Conservation (phyloP, 92 coral and sea anemone genomes). For the Diadumene lineata region DNA sequence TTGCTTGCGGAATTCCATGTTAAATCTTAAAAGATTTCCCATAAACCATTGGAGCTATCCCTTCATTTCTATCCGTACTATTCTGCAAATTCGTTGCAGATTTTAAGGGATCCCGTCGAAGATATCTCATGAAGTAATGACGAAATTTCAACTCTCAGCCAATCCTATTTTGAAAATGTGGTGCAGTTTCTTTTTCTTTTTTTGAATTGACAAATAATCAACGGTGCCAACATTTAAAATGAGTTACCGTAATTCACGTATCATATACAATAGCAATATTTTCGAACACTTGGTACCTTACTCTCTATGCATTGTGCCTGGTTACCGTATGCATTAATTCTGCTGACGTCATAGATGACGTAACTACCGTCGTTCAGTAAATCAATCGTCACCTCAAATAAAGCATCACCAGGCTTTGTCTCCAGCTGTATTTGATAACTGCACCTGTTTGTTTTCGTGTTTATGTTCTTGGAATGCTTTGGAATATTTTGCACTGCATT, state of each 20-base stretch:
- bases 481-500: constrained; percentile 63
- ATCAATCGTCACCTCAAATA: constrained; percentile 45
- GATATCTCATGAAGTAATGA: too few relatives aligned
- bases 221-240: background rate
- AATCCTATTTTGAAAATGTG: too few relatives aligned
- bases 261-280: constrained; percentile 24
- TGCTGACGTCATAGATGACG: constrained; percentile 8
- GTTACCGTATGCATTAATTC: constrained; percentile 14
- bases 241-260: background rate
- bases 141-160: too few relatives aligned
- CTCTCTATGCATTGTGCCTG: constrained; percentile 26
- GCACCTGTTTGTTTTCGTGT: constrained; percentile 18
- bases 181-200: too few relatives aligned
- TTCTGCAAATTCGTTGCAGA: too few relatives aligned
- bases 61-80: too few relatives aligned
- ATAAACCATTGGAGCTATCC: too few relatives aligned
- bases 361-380: constrained; percentile 8
- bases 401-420: constrained; percentile 59
- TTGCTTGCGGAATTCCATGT: too few relatives aligned
- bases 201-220: too few relatives aligned
- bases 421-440: constrained; percentile 67
- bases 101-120: too few relatives aligned
- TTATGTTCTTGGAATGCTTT: background rate
- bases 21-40: too few relatives aligned
- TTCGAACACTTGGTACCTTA: constrained; percentile 19